A percentile compares a stretch with the other conserved stretches of the same genome.
Evolutionary conservation across 2,888 invertebrate species (phyloP).

Genomic region (Prenolepis imparis): DNA sequence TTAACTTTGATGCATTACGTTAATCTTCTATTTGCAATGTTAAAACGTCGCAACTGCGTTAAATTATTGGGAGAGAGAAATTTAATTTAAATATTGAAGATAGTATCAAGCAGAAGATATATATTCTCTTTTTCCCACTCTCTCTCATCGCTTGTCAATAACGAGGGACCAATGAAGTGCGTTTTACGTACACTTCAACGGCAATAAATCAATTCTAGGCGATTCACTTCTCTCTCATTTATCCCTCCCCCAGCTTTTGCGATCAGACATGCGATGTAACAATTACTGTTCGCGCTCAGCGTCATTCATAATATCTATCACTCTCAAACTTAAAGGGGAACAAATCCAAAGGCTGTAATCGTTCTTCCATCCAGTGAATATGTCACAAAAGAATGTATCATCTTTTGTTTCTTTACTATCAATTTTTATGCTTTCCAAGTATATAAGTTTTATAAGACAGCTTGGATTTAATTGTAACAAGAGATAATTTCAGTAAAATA

Average conservation of each 20-base stretch:
- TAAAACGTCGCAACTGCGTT: not conserved
- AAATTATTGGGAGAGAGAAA: not conserved
- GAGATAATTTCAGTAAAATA: not conserved
- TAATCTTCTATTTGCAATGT: slow-evolving; percentile 4
- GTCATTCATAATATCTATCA: slow-evolving; percentile 79
- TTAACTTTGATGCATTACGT: not conserved
- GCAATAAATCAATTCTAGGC: slow-evolving; percentile 82
- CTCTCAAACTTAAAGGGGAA: slow-evolving; percentile 71
- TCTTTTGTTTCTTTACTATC: slow-evolving; percentile 51
- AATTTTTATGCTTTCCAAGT: slow-evolving; percentile 27
- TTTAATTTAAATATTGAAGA: slow-evolving; percentile 1
- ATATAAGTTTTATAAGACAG: slow-evolving; percentile 17
- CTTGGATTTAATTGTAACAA: not conserved
- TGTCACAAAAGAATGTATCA: slow-evolving; percentile 67
- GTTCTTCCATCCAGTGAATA: slow-evolving; percentile 65
- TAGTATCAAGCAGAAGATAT: slow-evolving; percentile 26
- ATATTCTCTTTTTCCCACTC: not conserved
- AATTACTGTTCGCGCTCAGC: slow-evolving; percentile 80
- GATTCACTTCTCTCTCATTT: slow-evolving; percentile 71
- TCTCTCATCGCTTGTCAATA: slow-evolving; percentile 24
- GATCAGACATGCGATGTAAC: slow-evolving; percentile 84
- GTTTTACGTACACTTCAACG: slow-evolving; percentile 74
- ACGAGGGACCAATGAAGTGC: slow-evolving; percentile 62
- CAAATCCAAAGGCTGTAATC: slow-evolving; percentile 55
- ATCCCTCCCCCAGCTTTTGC: slow-evolving; percentile 72